Conservation (phyloP, 2,888 invertebrate genomes). For the Eilema caniola region DNA sequence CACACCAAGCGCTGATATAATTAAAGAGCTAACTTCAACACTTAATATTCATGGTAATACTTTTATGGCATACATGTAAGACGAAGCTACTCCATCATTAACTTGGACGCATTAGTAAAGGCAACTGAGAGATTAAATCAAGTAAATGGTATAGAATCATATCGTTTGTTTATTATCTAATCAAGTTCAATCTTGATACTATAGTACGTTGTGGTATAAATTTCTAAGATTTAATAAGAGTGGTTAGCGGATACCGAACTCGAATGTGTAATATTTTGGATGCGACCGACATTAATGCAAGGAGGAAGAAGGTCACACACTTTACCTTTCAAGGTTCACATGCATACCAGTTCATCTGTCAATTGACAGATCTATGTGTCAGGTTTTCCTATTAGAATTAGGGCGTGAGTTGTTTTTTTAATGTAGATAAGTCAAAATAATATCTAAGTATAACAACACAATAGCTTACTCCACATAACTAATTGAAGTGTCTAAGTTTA, state of each 20-base stretch:
- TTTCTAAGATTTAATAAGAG: too few relatives aligned
- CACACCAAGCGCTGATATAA: slow-evolving; percentile 12
- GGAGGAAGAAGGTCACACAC: too few relatives aligned
- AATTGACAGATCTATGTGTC: not conserved
- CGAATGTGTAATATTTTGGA: too few relatives aligned
- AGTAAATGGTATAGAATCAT: not conserved
- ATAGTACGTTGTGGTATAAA: too few relatives aligned
- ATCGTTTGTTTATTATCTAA: not conserved
- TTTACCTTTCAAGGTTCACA: too few relatives aligned
- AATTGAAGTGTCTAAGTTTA: not conserved
- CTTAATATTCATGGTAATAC: not conserved
- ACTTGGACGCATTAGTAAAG: not conserved
- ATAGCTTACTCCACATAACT: not conserved
- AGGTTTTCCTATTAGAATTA: too few relatives aligned
- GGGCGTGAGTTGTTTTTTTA: too few relatives aligned
- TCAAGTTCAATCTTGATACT: not conserved
- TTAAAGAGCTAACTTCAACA: not conserved
- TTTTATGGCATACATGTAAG: not conserved
- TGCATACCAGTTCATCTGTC: not conserved
- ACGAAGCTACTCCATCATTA: not conserved
- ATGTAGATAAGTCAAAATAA: too few relatives aligned
- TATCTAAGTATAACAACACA: too few relatives aligned
- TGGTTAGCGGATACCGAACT: too few relatives aligned
- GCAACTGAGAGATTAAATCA: not conserved
- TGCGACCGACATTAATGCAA: too few relatives aligned